Evolutionary conservation across 2,797 vertebrate species (phyloP), one percentile per base, ranked within the genome.

Genomic region (Takifugu rubripes): DNA sequence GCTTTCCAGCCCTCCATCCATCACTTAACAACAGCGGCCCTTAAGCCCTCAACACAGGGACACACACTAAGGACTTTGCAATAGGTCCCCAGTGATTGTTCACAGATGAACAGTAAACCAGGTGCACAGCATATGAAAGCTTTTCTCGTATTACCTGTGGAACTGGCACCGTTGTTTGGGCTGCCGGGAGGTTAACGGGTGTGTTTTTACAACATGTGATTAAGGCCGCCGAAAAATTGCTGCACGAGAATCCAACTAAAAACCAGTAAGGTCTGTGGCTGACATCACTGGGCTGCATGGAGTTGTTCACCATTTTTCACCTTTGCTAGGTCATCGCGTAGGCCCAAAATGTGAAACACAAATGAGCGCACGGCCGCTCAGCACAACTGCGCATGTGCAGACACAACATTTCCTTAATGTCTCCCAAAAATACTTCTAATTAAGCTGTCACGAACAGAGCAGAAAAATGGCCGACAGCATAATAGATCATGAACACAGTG

Each of bases 71-170:
- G 50, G 58, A 77, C 63, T 64, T 43, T 70, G 70, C 70, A 78
- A 68, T 61, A 72, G 70, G 70, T 81, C 71, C 59, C 25, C 33
- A 57, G 44, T 70, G 77, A 75, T 60, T 68, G 68, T 69, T 75
- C 61, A 72, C 27, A 55, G 80, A 74, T 82, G 81, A 84, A 75
- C 78, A 70, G 70, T 82, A 77, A 85, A 78, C 77, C 84, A 86
- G 79, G 76, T 84, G 81, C 78, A 66, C 46, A 0, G 58, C 73
- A 75, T 73, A 75, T 80, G 77, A 84, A 78, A 70, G 70, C 45
- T 29, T n/a, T 64, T 74, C 61, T 84, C 76, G 48, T 17, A 52
- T 84, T 86, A 74, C 78, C 16, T 16, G 52, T 62, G 58, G 67
- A 81, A 73, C 66, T 54, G 17, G 54, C 70, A 67, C 44, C 72